These are phyloP conservation scores for Tineola bisselliella DNA, from an alignment of 2,888 invertebrate genomes.

Conservation along the genomic window DNA sequence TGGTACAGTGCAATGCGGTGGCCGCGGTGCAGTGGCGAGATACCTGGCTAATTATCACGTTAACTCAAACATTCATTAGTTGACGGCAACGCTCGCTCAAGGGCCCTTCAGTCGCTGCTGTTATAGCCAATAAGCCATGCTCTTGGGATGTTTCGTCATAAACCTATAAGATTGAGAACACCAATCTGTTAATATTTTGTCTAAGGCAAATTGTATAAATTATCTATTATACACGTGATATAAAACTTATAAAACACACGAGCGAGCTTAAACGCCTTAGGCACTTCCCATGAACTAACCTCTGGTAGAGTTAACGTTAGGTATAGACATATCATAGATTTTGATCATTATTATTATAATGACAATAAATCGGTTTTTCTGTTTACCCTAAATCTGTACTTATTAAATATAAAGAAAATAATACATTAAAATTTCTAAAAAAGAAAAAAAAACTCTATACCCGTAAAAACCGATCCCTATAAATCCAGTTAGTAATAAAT, in stretches of 20 bases:
- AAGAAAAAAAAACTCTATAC: background rate
- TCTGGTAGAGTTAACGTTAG: background rate
- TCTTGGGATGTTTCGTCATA: background rate
- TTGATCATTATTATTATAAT: background rate
- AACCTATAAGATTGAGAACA: background rate
- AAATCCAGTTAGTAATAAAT: constrained; percentile 3
- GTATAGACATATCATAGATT: background rate
- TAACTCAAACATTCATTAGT: constrained; percentile 15
- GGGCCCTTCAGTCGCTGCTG: background rate
- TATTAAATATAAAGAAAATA: background rate
- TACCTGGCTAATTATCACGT: constrained; percentile 15
- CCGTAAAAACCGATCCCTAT: background rate
- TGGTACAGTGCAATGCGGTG: constrained; percentile 13
- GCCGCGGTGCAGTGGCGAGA: constrained; percentile 15
- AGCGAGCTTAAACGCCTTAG: too few relatives aligned
- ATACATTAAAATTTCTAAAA: background rate
- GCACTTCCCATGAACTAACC: too few relatives aligned
- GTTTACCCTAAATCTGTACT: background rate
- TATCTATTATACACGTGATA: too few relatives aligned
- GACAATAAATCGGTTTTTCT: background rate
- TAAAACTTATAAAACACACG: too few relatives aligned
- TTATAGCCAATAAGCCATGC: background rate
- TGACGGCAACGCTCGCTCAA: constrained; percentile 8
- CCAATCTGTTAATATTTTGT: background rate
- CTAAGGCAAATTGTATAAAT: too few relatives aligned